phyloP scores from a whole-genome alignment of 2,888 invertebrate genomes.

The Apoderus coryli region DNA sequence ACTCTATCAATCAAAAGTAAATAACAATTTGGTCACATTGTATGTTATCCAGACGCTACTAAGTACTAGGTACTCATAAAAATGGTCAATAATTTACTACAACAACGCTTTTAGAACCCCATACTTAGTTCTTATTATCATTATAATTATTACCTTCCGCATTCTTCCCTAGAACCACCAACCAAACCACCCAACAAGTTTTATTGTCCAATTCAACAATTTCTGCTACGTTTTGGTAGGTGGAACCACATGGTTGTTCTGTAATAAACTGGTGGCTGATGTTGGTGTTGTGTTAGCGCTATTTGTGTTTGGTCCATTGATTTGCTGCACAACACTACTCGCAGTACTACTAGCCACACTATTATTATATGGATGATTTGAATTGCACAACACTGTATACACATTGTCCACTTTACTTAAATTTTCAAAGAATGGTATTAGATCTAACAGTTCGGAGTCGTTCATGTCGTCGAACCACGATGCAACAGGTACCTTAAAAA shows the following conservation, averaged over 20 bases:
- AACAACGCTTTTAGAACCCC: no score
- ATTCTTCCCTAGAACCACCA: no score
- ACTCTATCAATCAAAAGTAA: no score
- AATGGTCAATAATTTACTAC: no score
- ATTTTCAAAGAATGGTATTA: slow-evolving; percentile 96
- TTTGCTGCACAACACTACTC: slow-evolving; percentile 19
- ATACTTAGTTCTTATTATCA: no score
- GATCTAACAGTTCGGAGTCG: slow-evolving; percentile 90
- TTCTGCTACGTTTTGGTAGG: slow-evolving; percentile 14
- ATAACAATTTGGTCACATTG: no score
- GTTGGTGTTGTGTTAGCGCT: slow-evolving; percentile 7
- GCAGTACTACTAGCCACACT: no score
- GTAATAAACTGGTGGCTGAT: slow-evolving; percentile 3
- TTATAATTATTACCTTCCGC: no score
- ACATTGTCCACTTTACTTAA: slow-evolving; percentile 94
- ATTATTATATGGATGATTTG: slow-evolving; percentile 67
- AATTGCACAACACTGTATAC: slow-evolving; percentile 86
- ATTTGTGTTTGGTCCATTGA: slow-evolving; percentile 23
- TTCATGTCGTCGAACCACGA: slow-evolving; percentile 99
- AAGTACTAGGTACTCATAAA: no score
- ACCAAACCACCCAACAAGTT: no score
- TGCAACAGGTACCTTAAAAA: slow-evolving; percentile 95
- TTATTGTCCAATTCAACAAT: no score
- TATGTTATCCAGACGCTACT: no score
- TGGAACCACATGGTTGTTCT: slow-evolving; percentile 11